A percentile compares a stretch with the other conserved stretches of the same genome.
These are phyloP conservation scores for Heliconius sara DNA, from an alignment of 2,888 invertebrate genomes.

Conservation along the genomic window DNA sequence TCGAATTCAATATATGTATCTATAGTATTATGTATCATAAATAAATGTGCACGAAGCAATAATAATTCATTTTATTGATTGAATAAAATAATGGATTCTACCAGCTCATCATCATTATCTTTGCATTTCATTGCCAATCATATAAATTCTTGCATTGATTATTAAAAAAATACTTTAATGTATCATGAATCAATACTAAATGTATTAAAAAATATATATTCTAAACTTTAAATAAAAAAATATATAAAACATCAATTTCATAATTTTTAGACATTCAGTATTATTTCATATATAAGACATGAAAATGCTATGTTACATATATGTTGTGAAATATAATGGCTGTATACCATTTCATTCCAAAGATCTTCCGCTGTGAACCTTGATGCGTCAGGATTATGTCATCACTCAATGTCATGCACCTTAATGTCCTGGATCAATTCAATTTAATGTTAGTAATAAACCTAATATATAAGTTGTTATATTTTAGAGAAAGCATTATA, in stretches of 20 bases:
- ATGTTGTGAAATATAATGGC: constrained; percentile 53
- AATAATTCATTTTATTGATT: neutral
- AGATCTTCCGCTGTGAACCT: constrained; percentile 67
- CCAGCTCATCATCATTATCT: neutral
- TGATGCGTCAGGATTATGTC: constrained; percentile 62
- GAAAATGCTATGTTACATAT: constrained; percentile 6
- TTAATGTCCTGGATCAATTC: constrained; percentile 79
- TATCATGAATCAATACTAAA: constrained; percentile 22
- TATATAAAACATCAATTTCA: neutral
- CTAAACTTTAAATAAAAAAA: neutral
- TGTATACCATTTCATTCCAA: constrained; percentile 82
- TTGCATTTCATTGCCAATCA: neutral
- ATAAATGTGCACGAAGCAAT: neutral
- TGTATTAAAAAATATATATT: neutral
- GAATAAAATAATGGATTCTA: neutral
- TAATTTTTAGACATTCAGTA: constrained; percentile 8
- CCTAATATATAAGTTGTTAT: constrained; percentile 41
- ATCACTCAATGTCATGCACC: constrained; percentile 79
- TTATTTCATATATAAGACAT: constrained; percentile 9
- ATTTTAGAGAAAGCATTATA: constrained; percentile 14
- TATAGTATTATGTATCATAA: neutral
- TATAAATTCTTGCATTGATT: neutral
- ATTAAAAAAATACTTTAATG: neutral
- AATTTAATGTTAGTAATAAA: constrained; percentile 74
- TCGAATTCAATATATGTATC: neutral